A percentile compares a stretch with the other conserved stretches of the same genome.
Evolutionary conservation across 2,888 invertebrate genomes (phyloP).

Genomic region (Dasysyrphus albostriatus): DNA sequence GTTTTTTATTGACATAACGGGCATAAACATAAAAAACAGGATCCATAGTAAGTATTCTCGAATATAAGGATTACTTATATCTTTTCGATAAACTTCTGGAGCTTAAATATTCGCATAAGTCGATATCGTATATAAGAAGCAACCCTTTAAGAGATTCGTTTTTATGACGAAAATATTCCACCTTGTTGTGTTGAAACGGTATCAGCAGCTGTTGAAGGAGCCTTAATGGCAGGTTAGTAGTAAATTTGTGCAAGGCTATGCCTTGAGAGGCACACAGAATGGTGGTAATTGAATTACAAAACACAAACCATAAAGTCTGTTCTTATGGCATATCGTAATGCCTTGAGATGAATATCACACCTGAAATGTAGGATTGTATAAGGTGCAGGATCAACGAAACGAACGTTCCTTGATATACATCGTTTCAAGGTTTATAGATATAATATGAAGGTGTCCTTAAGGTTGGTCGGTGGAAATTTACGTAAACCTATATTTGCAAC

Average conservation of each 20-base stretch:
- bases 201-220: background rate
- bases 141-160: conserved; percentile 24
- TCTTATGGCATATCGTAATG: conserved; percentile 43
- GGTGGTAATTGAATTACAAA: conserved; percentile 67
- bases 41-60: background rate
- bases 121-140: background rate
- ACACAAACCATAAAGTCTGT: conserved; percentile 59
- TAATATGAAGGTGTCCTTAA: conserved; percentile 17
- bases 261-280: conserved; percentile 23
- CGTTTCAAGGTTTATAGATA: background rate
- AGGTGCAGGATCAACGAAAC: conserved; percentile 21
- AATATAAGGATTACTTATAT: background rate
- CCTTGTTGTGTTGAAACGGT: background rate
- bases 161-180: conserved; percentile 29
- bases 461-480: conserved; percentile 22
- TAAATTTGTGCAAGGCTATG: conserved; percentile 15
- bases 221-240: background rate
- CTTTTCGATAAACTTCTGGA: conserved; percentile 1
- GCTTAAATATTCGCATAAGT: conserved; percentile 4
- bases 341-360: conserved; percentile 69
- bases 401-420: conserved; percentile 11
- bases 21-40: background rate
- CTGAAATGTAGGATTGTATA: conserved; percentile 40
- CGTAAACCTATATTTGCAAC: conserved; percentile 10
- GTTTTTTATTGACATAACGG: conserved; percentile 8